Evolutionary conservation across 2,113 vertebrate genomes (phyloP), one percentile per base, ranked within the genome.

Genomic region (Protobothrops mucrosquamatus): DNA sequence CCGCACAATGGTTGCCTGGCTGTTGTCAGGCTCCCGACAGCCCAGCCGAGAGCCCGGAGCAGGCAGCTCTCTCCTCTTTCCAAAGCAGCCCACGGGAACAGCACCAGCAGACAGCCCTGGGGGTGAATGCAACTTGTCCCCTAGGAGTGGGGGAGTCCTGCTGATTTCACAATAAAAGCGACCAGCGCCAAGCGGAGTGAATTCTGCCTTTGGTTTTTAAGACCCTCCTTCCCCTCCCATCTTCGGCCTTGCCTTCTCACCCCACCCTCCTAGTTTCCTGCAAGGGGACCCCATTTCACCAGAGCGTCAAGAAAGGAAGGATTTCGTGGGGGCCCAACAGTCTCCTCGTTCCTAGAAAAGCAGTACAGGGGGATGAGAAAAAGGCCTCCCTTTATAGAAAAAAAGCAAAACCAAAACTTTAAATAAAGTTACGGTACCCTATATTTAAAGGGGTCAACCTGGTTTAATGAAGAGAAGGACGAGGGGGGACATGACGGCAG

Each of bases 1-100:
- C 22, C 57, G 12, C 74, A 93, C 29, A 90, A 93, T 61, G 69
- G 92, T 93, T 93, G 92, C 92, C 15, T 11, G 48, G 92, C 88
- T 86, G 92, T 93, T 93, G 88, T 61, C 54, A 93, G 88, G 92
- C 69, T 55, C 64, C 69, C 54, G 4, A 64, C 29, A 64, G 20
- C 14, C 56, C 20, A 39, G 7, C n/a, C 23, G 46, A 69, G 39
- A 87, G 46, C 34, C 12, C 39, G 34, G 46, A 54, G 64, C 26
- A 64, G 54, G 87, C 22, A 69, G 56, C 64, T 51, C 43, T 61
- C 48, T 85, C 48, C 54, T 20, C 6, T 59, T 89, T n/a, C 54
- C 69, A 85, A 85, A 85, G 69, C 46, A 43, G 26, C 39, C 54
- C 52, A 59, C 26, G 6, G 64, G 92, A 89, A 89, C 57, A 23